A percentile compares a stretch with the other conserved stretches of the same genome.
These are phyloP conservation scores for Steatocranus sp. DNA, from an alignment of 2,797 vertebrate genomes.

Conservation along the genomic window DNA sequence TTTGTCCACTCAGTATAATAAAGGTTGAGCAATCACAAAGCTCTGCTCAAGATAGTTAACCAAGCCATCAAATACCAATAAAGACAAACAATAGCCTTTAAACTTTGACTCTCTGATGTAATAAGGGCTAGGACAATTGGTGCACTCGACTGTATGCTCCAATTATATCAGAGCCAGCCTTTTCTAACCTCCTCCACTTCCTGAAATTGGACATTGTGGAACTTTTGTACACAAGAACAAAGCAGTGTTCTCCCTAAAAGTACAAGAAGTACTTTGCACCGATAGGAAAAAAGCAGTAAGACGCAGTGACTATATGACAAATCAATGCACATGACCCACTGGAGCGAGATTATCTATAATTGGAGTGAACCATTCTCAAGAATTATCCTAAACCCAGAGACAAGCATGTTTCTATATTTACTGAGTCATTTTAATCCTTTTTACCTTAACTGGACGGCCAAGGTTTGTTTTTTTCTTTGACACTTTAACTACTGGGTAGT, in stretches of 20 bases:
- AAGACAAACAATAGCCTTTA: conserved; percentile 16
- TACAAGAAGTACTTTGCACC: background rate
- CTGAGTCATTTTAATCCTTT: background rate
- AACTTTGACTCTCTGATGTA: conserved; percentile 11
- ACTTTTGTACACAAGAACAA: background rate
- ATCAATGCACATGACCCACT: conserved; percentile 2
- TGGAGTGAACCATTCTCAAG: background rate
- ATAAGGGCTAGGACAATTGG: conserved; percentile 14
- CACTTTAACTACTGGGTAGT: background rate
- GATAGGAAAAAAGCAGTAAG: background rate
- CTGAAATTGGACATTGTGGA: conserved; percentile 2
- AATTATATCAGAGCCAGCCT: conserved; percentile 24
- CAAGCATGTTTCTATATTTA: background rate
- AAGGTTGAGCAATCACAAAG: background rate
- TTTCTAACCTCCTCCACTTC: background rate
- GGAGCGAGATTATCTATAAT: conserved; percentile 4
- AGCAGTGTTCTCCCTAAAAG: background rate
- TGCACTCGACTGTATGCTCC: conserved; percentile 4
- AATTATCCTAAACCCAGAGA: background rate
- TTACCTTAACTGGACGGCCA: background rate
- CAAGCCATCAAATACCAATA: conserved; percentile 3
- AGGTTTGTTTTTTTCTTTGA: background rate
- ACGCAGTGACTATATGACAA: background rate
- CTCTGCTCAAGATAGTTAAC: background rate
- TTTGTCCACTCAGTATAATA: conserved; percentile 19